These are phyloP conservation scores for Campylomormyrus numenius DNA, from an alignment of 2,113 vertebrate genomes.

Conservation along the genomic window DNA sequence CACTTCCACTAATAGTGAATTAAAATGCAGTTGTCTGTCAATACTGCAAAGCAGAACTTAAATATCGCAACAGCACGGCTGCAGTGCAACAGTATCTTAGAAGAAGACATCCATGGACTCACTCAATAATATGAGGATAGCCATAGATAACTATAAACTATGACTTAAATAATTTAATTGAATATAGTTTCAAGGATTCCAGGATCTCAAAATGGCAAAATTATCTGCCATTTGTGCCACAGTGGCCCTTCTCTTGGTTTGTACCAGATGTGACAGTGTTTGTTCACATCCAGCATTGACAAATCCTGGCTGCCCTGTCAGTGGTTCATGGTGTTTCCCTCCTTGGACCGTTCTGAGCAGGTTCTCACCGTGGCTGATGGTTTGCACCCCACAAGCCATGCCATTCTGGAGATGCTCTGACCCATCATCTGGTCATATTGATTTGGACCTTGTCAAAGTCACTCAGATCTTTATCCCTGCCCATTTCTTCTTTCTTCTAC, in stretches of 20 bases:
- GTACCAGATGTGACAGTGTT: neutral
- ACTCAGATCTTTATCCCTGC: neutral
- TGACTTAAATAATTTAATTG: neutral
- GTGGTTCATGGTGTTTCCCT: neutral
- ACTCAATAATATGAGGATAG: neutral
- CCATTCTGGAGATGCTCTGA: neutral
- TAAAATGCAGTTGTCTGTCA: no score
- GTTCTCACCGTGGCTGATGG: neutral
- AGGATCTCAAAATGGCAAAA: neutral
- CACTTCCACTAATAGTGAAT: no score
- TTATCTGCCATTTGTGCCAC: neutral
- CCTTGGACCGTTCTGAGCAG: neutral
- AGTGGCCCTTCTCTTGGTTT: neutral
- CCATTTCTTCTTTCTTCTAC: no score
- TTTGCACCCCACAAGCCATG: neutral
- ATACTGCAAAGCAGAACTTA: no score
- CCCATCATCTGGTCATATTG: neutral
- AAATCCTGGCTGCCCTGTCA: neutral
- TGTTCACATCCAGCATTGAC: neutral
- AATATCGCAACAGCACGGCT: no score
- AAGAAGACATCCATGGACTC: neutral
- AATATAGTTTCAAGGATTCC: neutral
- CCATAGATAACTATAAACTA: neutral
- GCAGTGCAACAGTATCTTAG: neutral
- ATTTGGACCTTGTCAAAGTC: neutral